A percentile compares a stretch with the other conserved stretches of the same genome.
Evolutionary conservation across 2,888 invertebrate genomes (phyloP).

Genomic region (Camponotus fellah): DNA sequence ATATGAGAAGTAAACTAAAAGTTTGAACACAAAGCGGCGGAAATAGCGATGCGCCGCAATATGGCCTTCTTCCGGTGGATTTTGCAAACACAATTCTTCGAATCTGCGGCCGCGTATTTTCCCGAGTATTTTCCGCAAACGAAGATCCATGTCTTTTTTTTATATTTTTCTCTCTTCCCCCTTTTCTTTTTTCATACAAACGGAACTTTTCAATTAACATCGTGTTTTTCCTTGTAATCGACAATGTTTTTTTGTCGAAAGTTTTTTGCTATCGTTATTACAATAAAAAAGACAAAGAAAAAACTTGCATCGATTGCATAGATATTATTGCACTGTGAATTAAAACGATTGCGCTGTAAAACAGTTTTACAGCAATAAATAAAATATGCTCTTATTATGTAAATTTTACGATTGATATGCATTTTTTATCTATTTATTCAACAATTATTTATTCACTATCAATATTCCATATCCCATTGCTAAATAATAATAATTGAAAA

Average conservation of each 20-base stretch:
- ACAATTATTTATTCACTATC: background rate
- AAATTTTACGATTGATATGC: background rate
- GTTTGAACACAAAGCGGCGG: slow-evolving; percentile 15
- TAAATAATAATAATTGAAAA: background rate
- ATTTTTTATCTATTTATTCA: background rate
- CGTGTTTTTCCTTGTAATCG: slow-evolving; percentile 27
- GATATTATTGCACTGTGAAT: slow-evolving; percentile 17
- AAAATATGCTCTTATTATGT: background rate
- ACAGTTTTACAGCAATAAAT: slow-evolving; percentile 4
- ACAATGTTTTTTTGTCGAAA: background rate
- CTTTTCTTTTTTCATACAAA: background rate
- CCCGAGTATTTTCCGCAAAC: slow-evolving; percentile 9
- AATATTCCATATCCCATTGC: background rate
- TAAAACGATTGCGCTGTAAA: slow-evolving; percentile 1
- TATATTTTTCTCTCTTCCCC: slow-evolving; percentile 1
- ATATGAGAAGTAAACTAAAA: background rate
- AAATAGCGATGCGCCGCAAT: background rate
- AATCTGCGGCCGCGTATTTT: slow-evolving; percentile 4
- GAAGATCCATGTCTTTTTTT: background rate
- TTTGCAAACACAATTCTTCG: slow-evolving; percentile 35
- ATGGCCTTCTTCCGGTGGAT: slow-evolving; percentile 13
- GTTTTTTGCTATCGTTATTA: slow-evolving; percentile 38
- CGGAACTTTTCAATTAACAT: slow-evolving; percentile 40
- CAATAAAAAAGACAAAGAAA: slow-evolving; percentile 5
- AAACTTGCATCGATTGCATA: background rate